Base-by-base conservation (phyloP, 2,113 vertebrate genomes). In the Capreolus pygargus region DNA sequence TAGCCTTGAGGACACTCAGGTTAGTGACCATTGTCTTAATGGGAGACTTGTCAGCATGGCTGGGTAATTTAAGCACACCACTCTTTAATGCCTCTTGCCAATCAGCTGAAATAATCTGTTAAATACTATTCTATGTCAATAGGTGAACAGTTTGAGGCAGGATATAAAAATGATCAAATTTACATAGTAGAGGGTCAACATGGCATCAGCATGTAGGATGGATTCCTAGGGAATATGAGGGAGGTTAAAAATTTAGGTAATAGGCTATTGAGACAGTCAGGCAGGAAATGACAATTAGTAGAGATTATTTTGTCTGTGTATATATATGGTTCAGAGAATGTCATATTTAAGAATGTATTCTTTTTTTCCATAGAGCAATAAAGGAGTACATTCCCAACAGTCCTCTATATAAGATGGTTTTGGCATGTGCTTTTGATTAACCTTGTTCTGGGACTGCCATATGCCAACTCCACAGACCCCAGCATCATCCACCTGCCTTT, bases 401-500 rank as follows among this genome's bases (percentile, higher is more conserved):
- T 58, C 14, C 15, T 92, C 36, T 79, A 0, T 23, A 25, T 93
- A 36, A 89, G 43, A 45, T 64, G 52, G 19, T 55, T 61, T 94
- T 90, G 97, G 89, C 83, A 89, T 74, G 97, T 64, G 76, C 23
- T 95, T 81, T 84, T 79, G 88, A 91, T 85, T 43, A 89, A 94
- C 55, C 67, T 91, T 89, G 30, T 54, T 93, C 94, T 87, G 52
- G 23, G 45, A 39, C 39, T 88, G 60, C 96, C 93, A 97, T 97
- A 97, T 96, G 97, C 57, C 95, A 81, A 5, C 60, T 64, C 82
- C 28, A 17, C n/a, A 57, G 45, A 57, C 27, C 76, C 21, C 60
- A 74, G 64, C 43, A 52, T 83, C 89, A 36, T 87, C 97, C 98
- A 96, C 97, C 97, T 98, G 95, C 50, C 87, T 43, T 9, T 94